Conservation (phyloP, 2,797 vertebrate species). For the Choloepus didactylus region DNA sequence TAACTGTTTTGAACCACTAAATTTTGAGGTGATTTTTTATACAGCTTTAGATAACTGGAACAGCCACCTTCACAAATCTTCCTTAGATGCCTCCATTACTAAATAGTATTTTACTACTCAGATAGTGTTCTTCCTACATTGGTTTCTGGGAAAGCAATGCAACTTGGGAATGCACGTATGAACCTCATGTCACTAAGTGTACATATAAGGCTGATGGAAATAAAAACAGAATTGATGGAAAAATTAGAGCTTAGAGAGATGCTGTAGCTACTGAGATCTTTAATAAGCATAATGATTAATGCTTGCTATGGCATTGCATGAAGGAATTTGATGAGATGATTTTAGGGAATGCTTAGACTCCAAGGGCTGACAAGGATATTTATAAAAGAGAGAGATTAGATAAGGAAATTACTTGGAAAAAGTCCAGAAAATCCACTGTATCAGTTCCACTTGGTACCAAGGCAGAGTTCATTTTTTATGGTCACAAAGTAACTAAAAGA, state of each 20-base stretch:
- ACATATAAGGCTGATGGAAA: too few relatives aligned
- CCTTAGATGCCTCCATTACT: too few relatives aligned
- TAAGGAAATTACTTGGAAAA: background rate
- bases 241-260: background rate
- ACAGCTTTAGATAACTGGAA: too few relatives aligned
- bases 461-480: background rate
- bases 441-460: background rate
- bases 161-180: too few relatives aligned
- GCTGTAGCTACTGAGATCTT: background rate
- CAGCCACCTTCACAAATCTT: too few relatives aligned
- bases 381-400: background rate
- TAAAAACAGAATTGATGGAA: background rate
- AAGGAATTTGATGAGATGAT: background rate
- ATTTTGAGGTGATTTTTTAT: too few relatives aligned
- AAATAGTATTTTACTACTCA: too few relatives aligned
- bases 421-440: background rate
- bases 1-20: too few relatives aligned
- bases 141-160: too few relatives aligned
- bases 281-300: background rate
- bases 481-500: background rate
- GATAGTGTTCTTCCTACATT: too few relatives aligned
- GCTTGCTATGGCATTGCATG: background rate
- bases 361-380: background rate
- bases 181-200: too few relatives aligned
- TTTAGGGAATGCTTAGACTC: background rate